Conservation (phyloP, 2,797 vertebrate genomes). For the Scleropages formosus region DNA sequence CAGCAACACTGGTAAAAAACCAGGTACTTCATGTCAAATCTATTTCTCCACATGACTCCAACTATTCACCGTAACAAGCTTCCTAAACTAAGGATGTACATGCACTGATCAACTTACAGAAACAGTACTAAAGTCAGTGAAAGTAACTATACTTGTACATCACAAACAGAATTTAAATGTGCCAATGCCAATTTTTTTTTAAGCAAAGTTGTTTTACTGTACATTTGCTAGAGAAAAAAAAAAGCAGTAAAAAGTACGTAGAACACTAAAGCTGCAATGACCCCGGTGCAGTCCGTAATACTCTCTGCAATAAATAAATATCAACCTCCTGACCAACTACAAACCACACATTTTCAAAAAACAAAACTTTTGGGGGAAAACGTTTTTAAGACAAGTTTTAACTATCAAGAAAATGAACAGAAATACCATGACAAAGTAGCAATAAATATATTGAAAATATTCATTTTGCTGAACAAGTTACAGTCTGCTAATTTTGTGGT, state of each 20-base stretch:
- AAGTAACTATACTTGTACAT: constrained; percentile 36
- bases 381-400: constrained; percentile 11
- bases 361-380: constrained; percentile 20
- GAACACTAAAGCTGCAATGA: constrained; percentile 41
- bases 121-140: constrained; percentile 37
- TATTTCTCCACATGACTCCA: constrained; percentile 3
- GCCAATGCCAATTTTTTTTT: constrained; percentile 31
- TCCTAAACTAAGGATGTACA: constrained; percentile 32
- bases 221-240: constrained; percentile 26
- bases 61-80: constrained; percentile 26
- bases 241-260: constrained; percentile 41
- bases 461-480: too few relatives aligned
- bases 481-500: background rate
- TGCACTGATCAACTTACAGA: constrained; percentile 36
- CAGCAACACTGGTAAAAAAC: constrained; percentile 63
- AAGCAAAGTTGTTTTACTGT: constrained; percentile 33
- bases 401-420: constrained; percentile 12
- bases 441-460: constrained; percentile 20
- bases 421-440: constrained; percentile 4
- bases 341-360: constrained; percentile 16
- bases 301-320: constrained; percentile 37
- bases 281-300: constrained; percentile 41
- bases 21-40: constrained; percentile 41
- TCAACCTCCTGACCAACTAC: constrained; percentile 25
- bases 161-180: constrained; percentile 37